These are phyloP conservation scores for Excalfactoria chinensis DNA, from an alignment of 2,113 vertebrate species.

Conservation along the genomic window DNA sequence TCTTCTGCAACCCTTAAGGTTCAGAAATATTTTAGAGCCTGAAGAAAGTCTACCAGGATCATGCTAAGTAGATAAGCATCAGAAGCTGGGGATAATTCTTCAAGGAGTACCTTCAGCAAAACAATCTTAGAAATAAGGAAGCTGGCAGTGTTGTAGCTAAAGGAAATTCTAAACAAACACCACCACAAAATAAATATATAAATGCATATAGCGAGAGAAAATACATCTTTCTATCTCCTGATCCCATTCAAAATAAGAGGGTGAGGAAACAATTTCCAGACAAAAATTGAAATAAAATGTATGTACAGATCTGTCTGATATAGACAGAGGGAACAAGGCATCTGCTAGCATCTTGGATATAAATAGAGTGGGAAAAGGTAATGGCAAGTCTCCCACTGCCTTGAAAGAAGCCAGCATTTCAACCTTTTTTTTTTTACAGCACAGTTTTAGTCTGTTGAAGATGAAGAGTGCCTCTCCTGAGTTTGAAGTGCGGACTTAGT, in stretches of 20 bases:
- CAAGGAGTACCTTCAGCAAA: not conserved
- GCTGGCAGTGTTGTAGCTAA: not conserved
- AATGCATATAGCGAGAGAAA: not conserved
- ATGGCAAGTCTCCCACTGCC: constrained; percentile 64
- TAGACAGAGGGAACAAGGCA: constrained; percentile 61
- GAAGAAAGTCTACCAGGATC: not conserved
- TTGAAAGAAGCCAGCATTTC: constrained; percentile 58
- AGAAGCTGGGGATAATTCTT: not conserved
- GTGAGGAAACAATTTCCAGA: constrained; percentile 15
- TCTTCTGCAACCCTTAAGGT: not conserved
- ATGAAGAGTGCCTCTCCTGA: not conserved
- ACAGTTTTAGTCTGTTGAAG: constrained; percentile 24
- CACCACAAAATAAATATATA: not conserved
- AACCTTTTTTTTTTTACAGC: constrained; percentile 28
- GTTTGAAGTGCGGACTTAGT: not conserved
- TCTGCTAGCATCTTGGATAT: constrained; percentile 51
- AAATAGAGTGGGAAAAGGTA: constrained; percentile 72
- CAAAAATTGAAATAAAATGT: not conserved
- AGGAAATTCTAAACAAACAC: not conserved
- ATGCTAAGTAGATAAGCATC: not conserved
- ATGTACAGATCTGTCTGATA: constrained; percentile 42
- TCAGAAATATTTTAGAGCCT: not conserved
- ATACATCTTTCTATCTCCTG: not conserved
- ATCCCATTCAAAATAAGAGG: not conserved
- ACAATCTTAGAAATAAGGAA: not conserved